These are phyloP conservation scores for Polia nebulosa DNA, from an alignment of 2,888 invertebrate species.

Conservation along the genomic window DNA sequence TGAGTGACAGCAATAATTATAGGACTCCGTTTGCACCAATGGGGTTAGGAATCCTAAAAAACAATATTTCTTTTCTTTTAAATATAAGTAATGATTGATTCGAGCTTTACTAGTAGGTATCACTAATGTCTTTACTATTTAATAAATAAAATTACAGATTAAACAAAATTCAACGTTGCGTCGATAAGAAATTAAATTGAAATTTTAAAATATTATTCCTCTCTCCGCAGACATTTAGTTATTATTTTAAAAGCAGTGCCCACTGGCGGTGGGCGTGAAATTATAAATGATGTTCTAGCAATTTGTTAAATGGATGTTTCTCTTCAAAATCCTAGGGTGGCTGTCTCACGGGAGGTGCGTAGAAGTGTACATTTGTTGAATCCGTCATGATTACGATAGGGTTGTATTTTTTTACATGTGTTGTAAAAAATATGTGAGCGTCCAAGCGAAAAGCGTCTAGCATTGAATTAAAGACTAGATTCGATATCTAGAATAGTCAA, in stretches of 20 bases:
- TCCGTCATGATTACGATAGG: not conserved
- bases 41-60: too few species aligned
- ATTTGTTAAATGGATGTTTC: conserved; percentile 53
- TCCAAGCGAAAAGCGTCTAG: too few species aligned
- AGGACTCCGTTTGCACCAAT: too few species aligned
- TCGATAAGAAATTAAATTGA: conserved; percentile 7
- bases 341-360: not conserved
- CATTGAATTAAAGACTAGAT: too few species aligned
- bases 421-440: not conserved
- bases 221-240: conserved; percentile 32
- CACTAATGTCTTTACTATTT: not conserved
- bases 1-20: too few species aligned
- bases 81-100: too few species aligned
- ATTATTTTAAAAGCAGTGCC: conserved; percentile 56
- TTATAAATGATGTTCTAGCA: conserved; percentile 41
- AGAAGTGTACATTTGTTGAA: conserved; percentile 3
- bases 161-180: not conserved
- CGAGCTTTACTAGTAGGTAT: too few species aligned
- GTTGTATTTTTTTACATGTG: not conserved
- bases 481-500: too few species aligned
- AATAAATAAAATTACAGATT: not conserved
- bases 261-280: conserved; percentile 23
- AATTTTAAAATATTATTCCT: conserved; percentile 27
- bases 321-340: conserved; percentile 17
- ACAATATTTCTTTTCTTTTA: too few species aligned